Evolutionary conservation across 2,888 invertebrate species (phyloP).

Genomic region (Carpatolechia fugitivella): DNA sequence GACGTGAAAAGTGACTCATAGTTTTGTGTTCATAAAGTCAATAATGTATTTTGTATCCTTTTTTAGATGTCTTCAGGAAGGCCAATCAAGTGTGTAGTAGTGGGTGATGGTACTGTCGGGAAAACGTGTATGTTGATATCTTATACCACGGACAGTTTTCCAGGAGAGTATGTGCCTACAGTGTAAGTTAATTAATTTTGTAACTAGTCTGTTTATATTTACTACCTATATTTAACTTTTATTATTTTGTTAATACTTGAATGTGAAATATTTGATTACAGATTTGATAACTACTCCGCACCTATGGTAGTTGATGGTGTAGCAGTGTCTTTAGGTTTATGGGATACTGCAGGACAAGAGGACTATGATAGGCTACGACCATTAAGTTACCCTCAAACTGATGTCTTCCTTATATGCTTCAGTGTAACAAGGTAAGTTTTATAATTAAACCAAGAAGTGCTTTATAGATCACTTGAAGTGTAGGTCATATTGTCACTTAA

Average conservation of each 20-base stretch:
- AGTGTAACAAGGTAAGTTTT: slow-evolving; percentile 89
- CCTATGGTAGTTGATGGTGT: slow-evolving; percentile 99
- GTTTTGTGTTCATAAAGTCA: slow-evolving; percentile 46
- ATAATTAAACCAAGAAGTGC: background rate
- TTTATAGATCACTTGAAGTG: no score
- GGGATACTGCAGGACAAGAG: slow-evolving; percentile 99
- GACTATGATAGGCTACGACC: slow-evolving; percentile 98
- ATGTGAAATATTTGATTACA: slow-evolving; percentile 47
- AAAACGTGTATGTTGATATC: slow-evolving; percentile 97
- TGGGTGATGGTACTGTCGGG: slow-evolving; percentile 95
- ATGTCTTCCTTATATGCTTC: slow-evolving; percentile 99
- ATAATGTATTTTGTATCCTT: slow-evolving; percentile 30
- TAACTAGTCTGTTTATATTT: background rate
- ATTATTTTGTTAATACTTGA: no score
- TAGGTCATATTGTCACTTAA: background rate
- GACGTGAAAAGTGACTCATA: slow-evolving; percentile 61
- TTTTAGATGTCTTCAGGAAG: slow-evolving; percentile 92
- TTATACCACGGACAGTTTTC: slow-evolving; percentile 95
- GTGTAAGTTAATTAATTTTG: slow-evolving; percentile 84
- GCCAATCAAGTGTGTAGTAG: slow-evolving; percentile 95
- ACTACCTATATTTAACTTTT: background rate
- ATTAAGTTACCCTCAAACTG: slow-evolving; percentile 98
- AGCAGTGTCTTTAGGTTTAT: slow-evolving; percentile 96
- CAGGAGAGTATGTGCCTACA: slow-evolving; percentile 96
- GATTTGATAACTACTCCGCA: slow-evolving; percentile 99